phyloP scores from a whole-genome alignment of 2,888 invertebrate species.

The Pterostichus madidus region DNA sequence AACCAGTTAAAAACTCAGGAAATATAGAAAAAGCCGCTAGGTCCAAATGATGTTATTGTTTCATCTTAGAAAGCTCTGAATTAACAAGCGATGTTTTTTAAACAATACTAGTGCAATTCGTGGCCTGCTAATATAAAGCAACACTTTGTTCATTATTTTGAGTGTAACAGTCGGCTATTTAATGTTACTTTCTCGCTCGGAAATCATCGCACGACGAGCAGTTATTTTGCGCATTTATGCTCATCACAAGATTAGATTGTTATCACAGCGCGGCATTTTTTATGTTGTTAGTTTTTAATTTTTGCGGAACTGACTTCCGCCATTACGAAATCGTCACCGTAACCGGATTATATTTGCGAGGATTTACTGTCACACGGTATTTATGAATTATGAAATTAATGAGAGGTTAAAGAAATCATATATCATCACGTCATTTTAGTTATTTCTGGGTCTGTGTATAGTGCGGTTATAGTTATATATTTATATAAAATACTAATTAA shows the following conservation, averaged over 20 bases:
- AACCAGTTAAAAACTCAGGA: not conserved
- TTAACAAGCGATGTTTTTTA: constrained; percentile 1
- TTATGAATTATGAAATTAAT: not conserved
- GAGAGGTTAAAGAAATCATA: too few relatives aligned
- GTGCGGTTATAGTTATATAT: too few relatives aligned
- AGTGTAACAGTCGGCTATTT: constrained; percentile 13
- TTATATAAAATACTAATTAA: too few relatives aligned
- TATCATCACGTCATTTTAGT: too few relatives aligned
- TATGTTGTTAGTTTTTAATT: not conserved
- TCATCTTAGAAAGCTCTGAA: not conserved
- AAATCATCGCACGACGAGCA: constrained; percentile 4
- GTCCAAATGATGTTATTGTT: constrained; percentile 6
- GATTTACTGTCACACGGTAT: not conserved
- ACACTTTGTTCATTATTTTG: constrained; percentile 13
- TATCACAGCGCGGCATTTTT: not conserved
- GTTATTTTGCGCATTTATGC: not conserved
- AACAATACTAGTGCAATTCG: constrained; percentile 28
- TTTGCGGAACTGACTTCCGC: not conserved
- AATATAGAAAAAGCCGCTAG: not conserved
- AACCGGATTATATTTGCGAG: not conserved
- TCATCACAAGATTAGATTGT: not conserved
- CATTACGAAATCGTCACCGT: constrained; percentile 11
- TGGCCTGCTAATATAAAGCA: constrained; percentile 5
- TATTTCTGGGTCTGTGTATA: too few relatives aligned
- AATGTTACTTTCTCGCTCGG: constrained; percentile 17